Conservation (phyloP, 2,797 vertebrate genomes). For the Lacerta bilineata region DNA sequence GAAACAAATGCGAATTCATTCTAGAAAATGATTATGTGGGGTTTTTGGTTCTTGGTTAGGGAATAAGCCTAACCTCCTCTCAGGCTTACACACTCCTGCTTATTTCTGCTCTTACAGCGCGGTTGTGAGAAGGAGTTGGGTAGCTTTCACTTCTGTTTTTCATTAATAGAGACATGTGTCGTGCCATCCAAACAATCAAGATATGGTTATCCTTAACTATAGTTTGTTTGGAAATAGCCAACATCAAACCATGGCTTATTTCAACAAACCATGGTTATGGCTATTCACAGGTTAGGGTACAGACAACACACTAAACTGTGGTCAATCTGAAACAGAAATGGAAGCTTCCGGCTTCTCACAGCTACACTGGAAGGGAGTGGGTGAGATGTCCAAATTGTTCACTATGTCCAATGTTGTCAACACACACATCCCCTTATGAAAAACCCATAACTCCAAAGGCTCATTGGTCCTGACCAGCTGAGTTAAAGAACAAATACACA, state of each 20-base stretch:
- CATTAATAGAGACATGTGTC: neutral
- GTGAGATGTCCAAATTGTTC: neutral
- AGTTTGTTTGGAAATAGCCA: neutral
- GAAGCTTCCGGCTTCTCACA: neutral
- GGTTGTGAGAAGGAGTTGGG: neutral
- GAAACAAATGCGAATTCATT: neutral
- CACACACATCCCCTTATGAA: neutral
- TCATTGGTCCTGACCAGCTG: conserved; percentile 13
- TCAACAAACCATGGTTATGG: neutral
- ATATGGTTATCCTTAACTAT: neutral
- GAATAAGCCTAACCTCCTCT: neutral
- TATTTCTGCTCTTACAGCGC: neutral
- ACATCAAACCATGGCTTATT: neutral
- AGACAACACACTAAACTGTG: neutral
- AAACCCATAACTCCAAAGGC: neutral
- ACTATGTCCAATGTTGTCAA: neutral
- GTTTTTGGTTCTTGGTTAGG: neutral
- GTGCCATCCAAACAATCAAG: neutral
- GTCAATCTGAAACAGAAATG: neutral
- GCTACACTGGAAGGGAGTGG: neutral
- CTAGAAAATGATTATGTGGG: neutral
- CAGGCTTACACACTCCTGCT: neutral
- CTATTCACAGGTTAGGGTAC: neutral
- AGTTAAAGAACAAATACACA: conserved; percentile 5
- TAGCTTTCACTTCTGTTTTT: neutral